Evolutionary conservation across 2,113 vertebrate species (phyloP).

Genomic region (Tupaia chinensis): DNA sequence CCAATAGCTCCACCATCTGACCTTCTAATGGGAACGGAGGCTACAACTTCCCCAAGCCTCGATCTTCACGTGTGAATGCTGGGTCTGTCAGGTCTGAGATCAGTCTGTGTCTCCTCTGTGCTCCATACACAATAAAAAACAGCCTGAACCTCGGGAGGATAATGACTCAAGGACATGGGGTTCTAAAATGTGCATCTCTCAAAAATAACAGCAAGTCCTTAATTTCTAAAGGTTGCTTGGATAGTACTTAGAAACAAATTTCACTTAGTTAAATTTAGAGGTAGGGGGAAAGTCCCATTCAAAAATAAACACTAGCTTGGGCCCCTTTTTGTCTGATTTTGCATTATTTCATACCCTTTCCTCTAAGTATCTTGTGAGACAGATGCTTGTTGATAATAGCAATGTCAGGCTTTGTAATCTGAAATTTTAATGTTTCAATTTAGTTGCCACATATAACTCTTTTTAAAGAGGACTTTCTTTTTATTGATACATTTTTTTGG

Average conservation of each 20-base stretch:
- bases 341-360: slow-evolving; percentile 46
- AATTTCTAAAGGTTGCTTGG: slow-evolving; percentile 33
- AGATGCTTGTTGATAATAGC: neutral
- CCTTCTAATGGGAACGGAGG: neutral
- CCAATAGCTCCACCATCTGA: neutral
- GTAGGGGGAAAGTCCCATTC: neutral
- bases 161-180: neutral
- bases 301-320: slow-evolving; percentile 49
- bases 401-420: neutral
- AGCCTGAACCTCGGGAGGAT: neutral
- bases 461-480: neutral
- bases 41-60: neutral
- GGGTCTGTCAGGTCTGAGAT: neutral
- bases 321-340: slow-evolving; percentile 50
- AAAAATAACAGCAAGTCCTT: slow-evolving; percentile 2
- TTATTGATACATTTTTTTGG: neutral
- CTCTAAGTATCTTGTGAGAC: neutral
- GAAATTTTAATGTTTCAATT: neutral
- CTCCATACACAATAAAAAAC: neutral
- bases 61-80: neutral
- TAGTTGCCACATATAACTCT: neutral
- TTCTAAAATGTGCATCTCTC: slow-evolving; percentile 36
- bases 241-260: slow-evolving; percentile 42
- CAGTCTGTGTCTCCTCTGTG: neutral
- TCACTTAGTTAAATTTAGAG: slow-evolving; percentile 52